phyloP scores from a whole-genome alignment of 2,113 vertebrate species.

The Coracopsis vasa region DNA sequence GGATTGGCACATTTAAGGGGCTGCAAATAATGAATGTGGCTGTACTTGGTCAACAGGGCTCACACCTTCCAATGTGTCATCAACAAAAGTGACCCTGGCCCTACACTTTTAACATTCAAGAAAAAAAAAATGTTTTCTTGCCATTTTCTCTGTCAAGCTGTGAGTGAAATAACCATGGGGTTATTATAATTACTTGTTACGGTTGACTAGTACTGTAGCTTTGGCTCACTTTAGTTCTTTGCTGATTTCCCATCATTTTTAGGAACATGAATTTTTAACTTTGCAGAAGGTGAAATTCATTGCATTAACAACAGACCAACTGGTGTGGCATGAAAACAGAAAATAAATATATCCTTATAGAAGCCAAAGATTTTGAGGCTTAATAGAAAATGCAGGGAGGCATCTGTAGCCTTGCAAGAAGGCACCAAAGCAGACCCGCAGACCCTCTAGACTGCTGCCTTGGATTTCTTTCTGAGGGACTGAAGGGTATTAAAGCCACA shows the following conservation, averaged over 20 bases:
- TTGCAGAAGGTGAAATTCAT: not conserved
- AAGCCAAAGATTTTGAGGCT: not conserved
- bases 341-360: not conserved
- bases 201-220: not conserved
- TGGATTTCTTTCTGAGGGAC: not conserved
- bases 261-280: not conserved
- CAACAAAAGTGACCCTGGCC: not conserved
- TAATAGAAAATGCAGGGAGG: not conserved
- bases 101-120: not conserved
- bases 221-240: not conserved
- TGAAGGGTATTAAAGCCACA: not conserved
- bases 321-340: not conserved
- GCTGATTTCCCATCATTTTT: not conserved
- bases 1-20: not conserved
- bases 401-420: not conserved
- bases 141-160: slow-evolving; percentile 16
- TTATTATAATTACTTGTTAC: slow-evolving; percentile 39
- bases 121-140: not conserved
- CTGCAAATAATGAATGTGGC: not conserved
- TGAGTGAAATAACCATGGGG: slow-evolving; percentile 1
- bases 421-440: not conserved
- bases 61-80: not conserved
- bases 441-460: not conserved
- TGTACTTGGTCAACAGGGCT: not conserved
- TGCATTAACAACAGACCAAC: not conserved